Base-by-base conservation (phyloP, 2,888 invertebrate species). In the Phania funesta region DNA sequence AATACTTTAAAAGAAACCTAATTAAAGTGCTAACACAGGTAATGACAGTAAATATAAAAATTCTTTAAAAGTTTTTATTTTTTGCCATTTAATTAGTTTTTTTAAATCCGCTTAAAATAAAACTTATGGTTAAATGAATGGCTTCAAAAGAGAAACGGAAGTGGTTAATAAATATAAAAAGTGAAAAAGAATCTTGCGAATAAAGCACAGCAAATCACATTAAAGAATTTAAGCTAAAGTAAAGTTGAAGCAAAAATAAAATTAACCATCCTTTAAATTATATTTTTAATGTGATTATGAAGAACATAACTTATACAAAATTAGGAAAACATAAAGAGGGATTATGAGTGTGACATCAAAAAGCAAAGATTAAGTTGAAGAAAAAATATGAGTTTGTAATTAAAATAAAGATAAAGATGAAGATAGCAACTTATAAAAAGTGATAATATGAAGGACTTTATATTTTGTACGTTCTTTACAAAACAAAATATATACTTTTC, bases 11-110 rank as follows among this genome's bases (percentile, higher is more conserved):
- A 32, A 26, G 67, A 79, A 79, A 58, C n/a, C 38, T 67, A 79
- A 79, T 79, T 79, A 73, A 67, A 73, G 73, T 71, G 5, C 16
- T 22, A 54, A 24, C 48, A 41, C 18, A 78, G 58, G 65, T 78
- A 71, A 78, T 78, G 64, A 32, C 54, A 64, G 64, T 70, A 73
- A 73, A 68, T 67, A 60, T 18, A 56, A 64, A 56, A 60, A 68
- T 6, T 24, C n/a, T n/a, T 52, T 16, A 1, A 7, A 18, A 2
- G 7, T 29, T 54, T n/a, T 54, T 46, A 32, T 20, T 24, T 26
- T 16, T 52, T 58, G 3, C 9, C 48, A 20, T 58, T 20, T 29
- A 13, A 20, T 32, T 56, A 56, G n/a, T 29, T 18, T 44, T 7
- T 0, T 24, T 26, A 71, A 71, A 60, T 38, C 26, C 35, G 16